These are phyloP conservation scores for Frankliniella fusca DNA, from an alignment of 2,888 invertebrate species.

Conservation along the genomic window DNA sequence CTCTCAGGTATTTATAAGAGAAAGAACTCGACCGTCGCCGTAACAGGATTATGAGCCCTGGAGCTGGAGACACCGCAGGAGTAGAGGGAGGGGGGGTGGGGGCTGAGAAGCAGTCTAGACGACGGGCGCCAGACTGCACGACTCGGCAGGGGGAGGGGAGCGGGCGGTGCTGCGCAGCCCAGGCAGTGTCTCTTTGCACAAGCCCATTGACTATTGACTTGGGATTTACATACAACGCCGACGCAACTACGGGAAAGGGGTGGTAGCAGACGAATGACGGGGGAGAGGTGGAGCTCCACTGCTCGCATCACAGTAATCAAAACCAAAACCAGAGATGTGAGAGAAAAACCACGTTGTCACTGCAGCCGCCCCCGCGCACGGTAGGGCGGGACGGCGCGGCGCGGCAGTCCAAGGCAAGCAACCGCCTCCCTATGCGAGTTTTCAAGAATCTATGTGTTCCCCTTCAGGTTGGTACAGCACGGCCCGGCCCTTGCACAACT, in stretches of 20 bases:
- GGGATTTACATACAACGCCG: conserved; percentile 17
- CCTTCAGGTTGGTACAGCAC: too few relatives aligned
- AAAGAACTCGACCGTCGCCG: neutral
- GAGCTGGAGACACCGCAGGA: neutral
- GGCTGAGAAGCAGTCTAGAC: neutral
- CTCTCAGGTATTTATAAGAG: neutral
- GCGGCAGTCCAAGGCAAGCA: neutral
- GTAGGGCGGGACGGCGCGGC: neutral
- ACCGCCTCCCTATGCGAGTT: too few relatives aligned
- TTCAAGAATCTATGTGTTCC: too few relatives aligned
- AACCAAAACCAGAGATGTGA: neutral
- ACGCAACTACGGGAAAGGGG: too few relatives aligned
- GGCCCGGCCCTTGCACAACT: too few relatives aligned
- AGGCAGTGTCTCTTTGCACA: neutral
- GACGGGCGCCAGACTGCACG: conserved; percentile 5
- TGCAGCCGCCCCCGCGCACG: neutral
- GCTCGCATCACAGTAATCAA: neutral
- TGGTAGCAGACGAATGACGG: neutral
- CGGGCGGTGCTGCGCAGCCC: neutral
- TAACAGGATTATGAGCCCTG: neutral
- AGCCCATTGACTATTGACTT: conserved; percentile 9
- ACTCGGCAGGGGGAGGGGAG: neutral
- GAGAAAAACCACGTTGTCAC: neutral
- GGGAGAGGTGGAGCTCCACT: neutral
- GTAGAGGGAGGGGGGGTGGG: neutral